Evolutionary conservation across 92 coral and sea anemone species (phyloP), one percentile per base, ranked within the genome.

Genomic region (Palythoa heliodiscus): DNA sequence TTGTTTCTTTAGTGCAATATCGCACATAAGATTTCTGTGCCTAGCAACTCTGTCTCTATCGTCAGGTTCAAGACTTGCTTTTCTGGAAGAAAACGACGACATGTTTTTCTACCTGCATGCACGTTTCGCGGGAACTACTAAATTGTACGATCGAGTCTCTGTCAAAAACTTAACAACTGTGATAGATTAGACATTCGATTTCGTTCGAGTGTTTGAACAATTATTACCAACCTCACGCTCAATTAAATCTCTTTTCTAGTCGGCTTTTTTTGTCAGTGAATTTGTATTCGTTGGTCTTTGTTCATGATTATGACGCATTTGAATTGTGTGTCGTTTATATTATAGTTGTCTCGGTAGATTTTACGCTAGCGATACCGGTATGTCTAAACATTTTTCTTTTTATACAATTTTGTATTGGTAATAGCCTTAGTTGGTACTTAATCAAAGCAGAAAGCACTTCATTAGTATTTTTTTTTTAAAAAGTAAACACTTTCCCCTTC

Each of bases 21-120:
- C 92, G 87, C 92, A 94, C 98, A 91, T 92, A 15, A 77, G 82
- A 43, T 96, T 96, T 35, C 96, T 88, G 82, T 94, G 98, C 29
- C 87, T 92, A n/a, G 94, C 93, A 0, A 91, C 93, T 4, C 93
- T 87, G 67, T 94, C 92, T 7, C 93, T 76, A 23, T 92, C 98
- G 38, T 43, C 77, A 4, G 35, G 11, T 16, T 66, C 84, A 52
- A 23, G 57, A 14, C 39, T 24, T 66, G 57, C 55, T 24, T 20
- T 80, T 66, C 16, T 80, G 5, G 39, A 16, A 20, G 84, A 80
- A 80, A 24, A 80, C 74, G 13, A 23, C 2, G 67, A 9, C 22
- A 12, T 58, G 7, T 58, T 13, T 16, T 63, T 63, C 10, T 73
- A 47, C n/a, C 52, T 88, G 70, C 63, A 52, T 17, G 53, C 82